Percentiles rank a stretch among this genome's conserved stretches.
phyloP scores from a whole-genome alignment of 1,140 invertebrate genomes.

The Venustaconcha ellipsiformis region DNA sequence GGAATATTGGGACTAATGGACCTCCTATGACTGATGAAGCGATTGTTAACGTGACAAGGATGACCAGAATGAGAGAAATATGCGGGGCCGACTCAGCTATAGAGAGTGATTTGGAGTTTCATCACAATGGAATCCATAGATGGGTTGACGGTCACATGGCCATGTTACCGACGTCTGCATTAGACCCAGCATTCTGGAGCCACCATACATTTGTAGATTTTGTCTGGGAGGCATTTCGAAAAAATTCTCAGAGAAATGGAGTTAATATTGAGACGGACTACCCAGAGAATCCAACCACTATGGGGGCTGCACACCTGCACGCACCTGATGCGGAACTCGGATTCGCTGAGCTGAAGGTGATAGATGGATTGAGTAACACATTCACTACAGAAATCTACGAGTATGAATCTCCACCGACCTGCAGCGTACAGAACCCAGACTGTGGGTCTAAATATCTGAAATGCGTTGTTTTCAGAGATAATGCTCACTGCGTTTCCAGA shows the following conservation, averaged over 20 bases:
- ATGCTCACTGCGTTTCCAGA: conserved; percentile 9
- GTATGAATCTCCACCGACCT: conserved; percentile 47
- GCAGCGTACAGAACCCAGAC: conserved; percentile 31
- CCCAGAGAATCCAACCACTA: too few species aligned
- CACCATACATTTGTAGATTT: too few species aligned
- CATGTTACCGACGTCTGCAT: too few species aligned
- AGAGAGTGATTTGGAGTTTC: conserved; percentile 53
- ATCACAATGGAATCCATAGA: conserved; percentile 54
- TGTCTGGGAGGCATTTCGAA: too few species aligned
- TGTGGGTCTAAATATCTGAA: conserved; percentile 51
- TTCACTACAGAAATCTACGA: conserved; percentile 42
- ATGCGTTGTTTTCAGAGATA: conserved; percentile 18
- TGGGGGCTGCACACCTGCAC: conserved; percentile 12
- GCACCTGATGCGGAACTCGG: conserved; percentile 29
- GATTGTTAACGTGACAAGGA: too few species aligned
- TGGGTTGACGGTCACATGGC: too few species aligned
- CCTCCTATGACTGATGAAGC: too few species aligned
- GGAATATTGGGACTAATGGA: too few species aligned
- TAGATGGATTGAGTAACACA: neutral
- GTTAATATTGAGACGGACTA: too few species aligned
- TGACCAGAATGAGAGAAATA: too few species aligned
- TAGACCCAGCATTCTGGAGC: too few species aligned
- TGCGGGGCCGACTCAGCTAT: conserved; percentile 11
- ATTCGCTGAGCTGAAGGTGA: conserved; percentile 40
- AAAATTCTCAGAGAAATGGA: too few species aligned